A percentile compares a stretch with the other conserved stretches of the same genome.
These are phyloP conservation scores for Gymnarchus niloticus DNA, from an alignment of 2,113 vertebrate genomes.

Conservation along the genomic window DNA sequence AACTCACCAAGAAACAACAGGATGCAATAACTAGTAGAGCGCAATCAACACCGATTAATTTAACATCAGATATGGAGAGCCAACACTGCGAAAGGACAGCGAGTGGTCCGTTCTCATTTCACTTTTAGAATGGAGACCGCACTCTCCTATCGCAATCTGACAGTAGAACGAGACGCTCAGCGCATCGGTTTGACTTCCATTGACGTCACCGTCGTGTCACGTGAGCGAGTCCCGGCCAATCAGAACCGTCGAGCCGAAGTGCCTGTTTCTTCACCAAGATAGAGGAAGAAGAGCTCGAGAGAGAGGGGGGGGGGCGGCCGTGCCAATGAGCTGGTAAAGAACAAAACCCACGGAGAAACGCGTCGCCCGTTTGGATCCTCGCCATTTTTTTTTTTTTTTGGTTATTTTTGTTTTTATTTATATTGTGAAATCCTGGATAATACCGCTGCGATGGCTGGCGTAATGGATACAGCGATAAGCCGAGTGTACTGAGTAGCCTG, in stretches of 20 bases:
- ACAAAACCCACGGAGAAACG: slow-evolving; percentile 33
- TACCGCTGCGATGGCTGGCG: slow-evolving; percentile 37
- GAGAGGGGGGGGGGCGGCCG: slow-evolving; percentile 45
- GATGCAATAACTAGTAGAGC: neutral
- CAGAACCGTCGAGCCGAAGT: slow-evolving; percentile 47
- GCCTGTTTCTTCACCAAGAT: slow-evolving; percentile 53
- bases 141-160: slow-evolving; percentile 37
- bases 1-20: neutral
- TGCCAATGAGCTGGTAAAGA: slow-evolving; percentile 45
- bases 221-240: slow-evolving; percentile 63
- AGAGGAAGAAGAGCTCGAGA: slow-evolving; percentile 43
- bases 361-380: slow-evolving; percentile 35
- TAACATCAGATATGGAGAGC: slow-evolving; percentile 29
- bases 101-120: slow-evolving; percentile 21
- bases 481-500: slow-evolving; percentile 57
- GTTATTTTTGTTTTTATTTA: neutral
- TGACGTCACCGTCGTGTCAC: slow-evolving; percentile 72
- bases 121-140: slow-evolving; percentile 18
- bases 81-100: slow-evolving; percentile 12
- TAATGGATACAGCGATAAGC: slow-evolving; percentile 62
- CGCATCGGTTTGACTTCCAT: slow-evolving; percentile 73
- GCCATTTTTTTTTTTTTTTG: neutral
- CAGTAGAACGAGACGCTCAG: slow-evolving; percentile 56
- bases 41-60: slow-evolving; percentile 19
- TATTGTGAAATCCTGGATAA: slow-evolving; percentile 45